Conservation (phyloP, 2,888 invertebrate species). For the Physocephala rufipes region DNA sequence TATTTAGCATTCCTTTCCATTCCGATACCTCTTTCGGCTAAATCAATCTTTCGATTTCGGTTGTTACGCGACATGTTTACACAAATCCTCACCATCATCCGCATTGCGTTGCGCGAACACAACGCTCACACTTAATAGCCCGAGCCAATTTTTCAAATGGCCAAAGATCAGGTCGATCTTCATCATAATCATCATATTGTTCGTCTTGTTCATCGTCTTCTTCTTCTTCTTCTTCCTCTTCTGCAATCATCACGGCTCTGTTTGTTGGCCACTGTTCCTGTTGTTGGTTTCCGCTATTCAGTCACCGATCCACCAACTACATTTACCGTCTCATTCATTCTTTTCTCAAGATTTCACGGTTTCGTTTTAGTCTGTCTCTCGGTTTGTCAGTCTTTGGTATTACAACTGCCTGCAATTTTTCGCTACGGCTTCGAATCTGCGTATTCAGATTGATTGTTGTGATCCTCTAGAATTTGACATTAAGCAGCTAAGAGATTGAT, state of each 20-base stretch:
- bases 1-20: too few relatives aligned
- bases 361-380: neutral
- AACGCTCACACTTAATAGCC: too few relatives aligned
- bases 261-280: neutral
- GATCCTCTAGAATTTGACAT: constrained; percentile 28
- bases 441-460: constrained; percentile 26
- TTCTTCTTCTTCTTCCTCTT: neutral
- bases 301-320: neutral
- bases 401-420: too few relatives aligned
- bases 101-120: neutral
- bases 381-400: too few relatives aligned
- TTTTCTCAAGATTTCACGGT: neutral
- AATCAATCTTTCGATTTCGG: neutral
- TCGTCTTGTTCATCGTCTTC: neutral
- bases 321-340: neutral
- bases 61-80: constrained; percentile 21
- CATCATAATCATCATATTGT: too few relatives aligned
- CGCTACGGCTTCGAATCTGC: neutral
- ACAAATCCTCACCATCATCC: constrained; percentile 4
- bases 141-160: too few relatives aligned
- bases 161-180: too few relatives aligned
- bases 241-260: neutral
- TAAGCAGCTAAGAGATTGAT: constrained; percentile 34
- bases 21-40: too few relatives aligned
- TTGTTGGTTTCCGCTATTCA: neutral